Conservation (phyloP, 2,888 invertebrate species). For the Sicus ferrugineus region DNA sequence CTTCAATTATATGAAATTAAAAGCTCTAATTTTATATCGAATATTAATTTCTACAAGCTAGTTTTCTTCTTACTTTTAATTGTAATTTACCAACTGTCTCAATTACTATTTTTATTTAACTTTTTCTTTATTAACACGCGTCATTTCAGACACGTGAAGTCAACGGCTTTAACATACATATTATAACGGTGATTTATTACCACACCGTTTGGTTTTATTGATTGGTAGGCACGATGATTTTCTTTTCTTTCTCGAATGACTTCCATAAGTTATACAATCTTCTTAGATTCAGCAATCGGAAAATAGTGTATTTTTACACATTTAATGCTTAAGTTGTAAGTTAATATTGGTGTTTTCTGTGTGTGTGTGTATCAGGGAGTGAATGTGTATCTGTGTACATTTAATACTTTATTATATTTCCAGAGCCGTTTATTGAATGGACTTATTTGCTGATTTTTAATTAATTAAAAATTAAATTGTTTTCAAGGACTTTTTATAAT, state of each 20-base stretch:
- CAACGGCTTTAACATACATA: constrained; percentile 16
- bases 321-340: constrained; percentile 18
- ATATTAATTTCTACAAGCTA: background rate
- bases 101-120: background rate
- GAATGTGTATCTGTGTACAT: constrained; percentile 33
- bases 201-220: constrained; percentile 44
- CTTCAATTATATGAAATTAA: constrained; percentile 2
- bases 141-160: constrained; percentile 9
- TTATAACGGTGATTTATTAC: constrained; percentile 37
- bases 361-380: constrained; percentile 6
- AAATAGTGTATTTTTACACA: constrained; percentile 26
- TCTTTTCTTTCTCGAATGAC: constrained; percentile 43
- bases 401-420: background rate
- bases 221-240: constrained; percentile 62
- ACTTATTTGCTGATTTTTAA: background rate
- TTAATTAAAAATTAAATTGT: background rate
- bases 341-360: constrained; percentile 11
- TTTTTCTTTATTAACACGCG: background rate
- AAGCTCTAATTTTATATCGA: background rate
- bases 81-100: constrained; percentile 2
- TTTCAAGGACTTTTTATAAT: background rate
- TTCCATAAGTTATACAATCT: constrained; percentile 32
- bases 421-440: background rate
- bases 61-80: background rate
- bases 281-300: constrained; percentile 33